Base-by-base conservation (phyloP, 2,888 invertebrate genomes). In the Brachylomia viminalis region DNA sequence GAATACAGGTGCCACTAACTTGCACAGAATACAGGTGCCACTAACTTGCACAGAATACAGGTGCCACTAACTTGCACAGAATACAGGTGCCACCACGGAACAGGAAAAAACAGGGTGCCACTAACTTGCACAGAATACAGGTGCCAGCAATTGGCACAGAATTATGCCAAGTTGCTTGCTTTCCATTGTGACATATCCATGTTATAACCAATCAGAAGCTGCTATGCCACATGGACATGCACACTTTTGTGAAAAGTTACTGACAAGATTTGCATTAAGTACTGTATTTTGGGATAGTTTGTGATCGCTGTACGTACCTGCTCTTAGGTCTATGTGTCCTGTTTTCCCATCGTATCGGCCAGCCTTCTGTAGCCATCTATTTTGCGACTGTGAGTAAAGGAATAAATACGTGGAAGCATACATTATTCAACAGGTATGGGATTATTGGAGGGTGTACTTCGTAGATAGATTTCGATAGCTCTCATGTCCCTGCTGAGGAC, bases 391-490 rank as follows among this genome's bases (percentile, higher is more conserved):
- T 54, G 27, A 75, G 79, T 6, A 42, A 66, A 80, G 82, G 84
- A 88, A 88, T 88, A 89, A 82, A 87, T 87, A 84, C 77, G 75
- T 77, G 72, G 81, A 69, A 85, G 77, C 79, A 92, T 93, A 86
- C 91, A 93, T 93, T 91, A 94, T 93, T 94, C 94, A 94, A 94
- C 93, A 94, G 93, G 93, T 94, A 92, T 90, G 88, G 88, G 90
- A 87, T 90, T 87, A 89, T 90, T 86, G 88, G 87, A 83, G 84
- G 86, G 85, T 89, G 86, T 86, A 87, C 87, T 85, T 87, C 82
- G 83, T 84, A 89, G 90, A 91, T 90, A 88, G 90, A 91, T 92
- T 90, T 85, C 88, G 89, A 90, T 88, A 84, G 88, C 87, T 84
- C 86, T 83, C 78, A 83, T 85, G 81, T 77, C 75, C 75, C 80